Evolutionary conservation across 1,140 invertebrate genomes (phyloP).

Genomic region (Radopholus similis): DNA sequence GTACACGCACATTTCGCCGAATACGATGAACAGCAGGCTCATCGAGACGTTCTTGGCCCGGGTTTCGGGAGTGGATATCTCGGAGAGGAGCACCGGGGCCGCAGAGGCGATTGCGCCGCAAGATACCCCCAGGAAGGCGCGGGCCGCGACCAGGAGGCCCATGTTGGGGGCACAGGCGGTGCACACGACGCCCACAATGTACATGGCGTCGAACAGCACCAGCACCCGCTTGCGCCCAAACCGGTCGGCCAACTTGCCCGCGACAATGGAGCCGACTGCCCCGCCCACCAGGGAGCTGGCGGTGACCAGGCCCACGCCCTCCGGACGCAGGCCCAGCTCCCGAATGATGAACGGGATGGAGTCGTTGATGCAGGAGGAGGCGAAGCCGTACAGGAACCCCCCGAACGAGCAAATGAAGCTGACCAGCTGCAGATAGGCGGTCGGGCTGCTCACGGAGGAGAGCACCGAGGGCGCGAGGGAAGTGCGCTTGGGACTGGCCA

Average conservation of each 20-base stretch:
- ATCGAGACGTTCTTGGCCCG: slow-evolving; percentile 1
- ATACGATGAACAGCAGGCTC: slow-evolving; percentile 10
- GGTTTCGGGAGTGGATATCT: slow-evolving; percentile 5
- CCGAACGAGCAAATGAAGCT: slow-evolving; percentile 6
- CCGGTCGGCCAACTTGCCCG: slow-evolving; percentile 3
- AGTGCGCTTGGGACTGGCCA: no score
- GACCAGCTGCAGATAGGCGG: slow-evolving; percentile 3
- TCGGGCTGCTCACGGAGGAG: no score
- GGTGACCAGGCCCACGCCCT: slow-evolving; percentile 3
- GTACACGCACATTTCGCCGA: slow-evolving; percentile 14
- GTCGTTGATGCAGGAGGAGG: slow-evolving; percentile 12
- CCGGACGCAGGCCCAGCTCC: neutral
- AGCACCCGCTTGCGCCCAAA: slow-evolving; percentile 8
- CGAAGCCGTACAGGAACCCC: slow-evolving; percentile 12
- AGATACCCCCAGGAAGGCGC: neutral
- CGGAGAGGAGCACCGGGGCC: slow-evolving; percentile 4
- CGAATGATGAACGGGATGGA: slow-evolving; percentile 6
- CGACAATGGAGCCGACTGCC: neutral
- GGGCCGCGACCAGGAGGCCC: neutral
- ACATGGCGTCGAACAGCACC: slow-evolving; percentile 6
- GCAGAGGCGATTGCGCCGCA: slow-evolving; percentile 1
- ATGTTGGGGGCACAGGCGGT: slow-evolving; percentile 1
- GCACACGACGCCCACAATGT: neutral
- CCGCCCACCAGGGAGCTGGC: slow-evolving; percentile 10
- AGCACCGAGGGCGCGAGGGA: no score